phyloP scores from a whole-genome alignment of 2,797 vertebrate genomes.

The Taeniopygia guttata region DNA sequence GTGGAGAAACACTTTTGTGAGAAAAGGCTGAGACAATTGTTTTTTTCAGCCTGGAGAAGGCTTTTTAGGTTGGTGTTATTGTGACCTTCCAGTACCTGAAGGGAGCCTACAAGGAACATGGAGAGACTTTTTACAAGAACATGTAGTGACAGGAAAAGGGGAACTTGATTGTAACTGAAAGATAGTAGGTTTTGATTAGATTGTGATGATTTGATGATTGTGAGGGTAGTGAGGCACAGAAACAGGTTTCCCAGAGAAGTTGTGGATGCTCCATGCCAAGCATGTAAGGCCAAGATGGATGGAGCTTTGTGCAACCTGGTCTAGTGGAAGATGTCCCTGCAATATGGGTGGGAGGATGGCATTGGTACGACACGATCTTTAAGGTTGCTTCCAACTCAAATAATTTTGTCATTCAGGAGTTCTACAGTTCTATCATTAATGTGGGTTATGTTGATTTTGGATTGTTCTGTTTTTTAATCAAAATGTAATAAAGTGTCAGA shows the following conservation, averaged over 20 bases:
- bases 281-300: background rate
- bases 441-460: background rate
- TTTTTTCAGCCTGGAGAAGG: background rate
- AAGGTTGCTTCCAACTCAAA: background rate
- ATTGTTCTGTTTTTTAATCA: background rate
- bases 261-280: background rate
- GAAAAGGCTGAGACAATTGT: background rate
- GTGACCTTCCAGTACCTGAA: background rate
- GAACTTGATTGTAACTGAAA: background rate
- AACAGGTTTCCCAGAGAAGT: background rate
- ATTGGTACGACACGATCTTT: background rate
- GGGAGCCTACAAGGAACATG: background rate
- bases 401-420: background rate
- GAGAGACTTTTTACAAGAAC: background rate
- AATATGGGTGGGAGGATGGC: rapidly evolving
- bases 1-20: background rate
- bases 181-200: background rate
- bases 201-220: too few relatives aligned
- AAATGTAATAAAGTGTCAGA: background rate
- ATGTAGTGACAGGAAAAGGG: background rate
- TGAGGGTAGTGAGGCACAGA: background rate
- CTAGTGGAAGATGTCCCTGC: background rate
- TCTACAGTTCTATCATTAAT: background rate
- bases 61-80: background rate
- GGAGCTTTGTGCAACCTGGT: background rate